Base-by-base conservation (phyloP, 2,888 invertebrate species). In the Hemistola chrysoprasaria region DNA sequence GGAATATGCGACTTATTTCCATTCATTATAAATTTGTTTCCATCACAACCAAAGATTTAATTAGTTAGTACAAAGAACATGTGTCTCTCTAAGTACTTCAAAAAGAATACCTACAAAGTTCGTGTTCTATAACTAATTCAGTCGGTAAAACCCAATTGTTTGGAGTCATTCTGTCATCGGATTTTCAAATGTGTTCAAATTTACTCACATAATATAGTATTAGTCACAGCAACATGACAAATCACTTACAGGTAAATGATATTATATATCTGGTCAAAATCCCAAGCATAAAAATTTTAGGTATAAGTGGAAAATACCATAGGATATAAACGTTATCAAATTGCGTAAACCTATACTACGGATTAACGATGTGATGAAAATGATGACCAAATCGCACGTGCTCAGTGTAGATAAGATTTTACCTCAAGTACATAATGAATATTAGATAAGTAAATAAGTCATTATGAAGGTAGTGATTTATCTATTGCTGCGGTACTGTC, bases 291-390 rank as follows among this genome's bases (percentile, higher is more conserved):
- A 16, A 16, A 16, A 3, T 16, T 16, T n/a, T n/a, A n/a, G n/a
- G 28, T 9, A 11, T 8, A 6, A 33, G 21, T 47, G 56, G 56
- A 54, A 57, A 56, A 56, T 49, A 53, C 50, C 52, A 46, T 24
- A 11, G 22, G 7, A 11, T 5, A 39, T 47, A 47, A n/a, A 30
- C 36, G 37, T 38, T 32, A 40, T 34, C 28, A 32, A 34, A 38
- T 51, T 53, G 49, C 33, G 52, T 55, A 53, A 57, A 50, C 39
- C 53, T 56, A 49, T 55, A 43, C 37, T 37, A 37, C 40, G 50
- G 51, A 59, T 56, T 58, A 58, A 58, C 50, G 45, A 52, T 49
- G 50, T 56, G 49, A 54, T 53, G 53, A 60, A 59, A 52, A 56
- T 54, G 52, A 53, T 59, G 59, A 59, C 44, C 47, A 37, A 56